phyloP scores from a whole-genome alignment of 2,888 invertebrate genomes.

The Watsonalla binaria region DNA sequence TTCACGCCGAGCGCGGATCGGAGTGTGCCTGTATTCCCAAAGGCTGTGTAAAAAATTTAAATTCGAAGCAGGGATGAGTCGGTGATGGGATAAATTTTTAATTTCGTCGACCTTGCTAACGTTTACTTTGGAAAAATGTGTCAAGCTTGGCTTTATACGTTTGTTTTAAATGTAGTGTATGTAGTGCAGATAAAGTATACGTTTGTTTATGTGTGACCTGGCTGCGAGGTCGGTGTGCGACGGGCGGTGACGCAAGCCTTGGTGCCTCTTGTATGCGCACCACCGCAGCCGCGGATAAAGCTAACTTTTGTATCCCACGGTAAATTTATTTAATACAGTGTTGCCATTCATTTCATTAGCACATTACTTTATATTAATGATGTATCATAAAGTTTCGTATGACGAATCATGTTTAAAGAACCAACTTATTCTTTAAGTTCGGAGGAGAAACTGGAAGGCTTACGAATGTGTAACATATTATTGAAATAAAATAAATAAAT shows the following conservation, averaged over 20 bases:
- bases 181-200: slow-evolving; percentile 25
- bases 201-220: slow-evolving; percentile 26
- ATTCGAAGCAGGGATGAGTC: background rate
- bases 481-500: no score
- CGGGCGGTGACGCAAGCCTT: slow-evolving; percentile 3
- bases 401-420: no score
- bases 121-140: slow-evolving; percentile 6
- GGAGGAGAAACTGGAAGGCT: no score
- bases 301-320: background rate
- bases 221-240: slow-evolving; percentile 35
- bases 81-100: background rate
- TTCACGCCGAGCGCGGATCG: slow-evolving; percentile 12
- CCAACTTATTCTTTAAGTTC: no score
- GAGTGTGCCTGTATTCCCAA: background rate
- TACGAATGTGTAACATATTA: no score
- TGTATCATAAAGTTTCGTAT: no score
- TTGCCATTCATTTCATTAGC: background rate
- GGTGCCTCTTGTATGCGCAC: slow-evolving; percentile 28
- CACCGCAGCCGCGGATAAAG: background rate
- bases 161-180: background rate
- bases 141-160: background rate
- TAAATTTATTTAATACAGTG: background rate
- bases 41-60: background rate
- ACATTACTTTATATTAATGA: no score
- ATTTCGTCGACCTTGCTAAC: no score